Percentiles rank a stretch among this genome's conserved stretches.
These are phyloP conservation scores for Halcyon smyrnensis DNA, from an alignment of 2,797 vertebrate species.

Conservation along the genomic window DNA sequence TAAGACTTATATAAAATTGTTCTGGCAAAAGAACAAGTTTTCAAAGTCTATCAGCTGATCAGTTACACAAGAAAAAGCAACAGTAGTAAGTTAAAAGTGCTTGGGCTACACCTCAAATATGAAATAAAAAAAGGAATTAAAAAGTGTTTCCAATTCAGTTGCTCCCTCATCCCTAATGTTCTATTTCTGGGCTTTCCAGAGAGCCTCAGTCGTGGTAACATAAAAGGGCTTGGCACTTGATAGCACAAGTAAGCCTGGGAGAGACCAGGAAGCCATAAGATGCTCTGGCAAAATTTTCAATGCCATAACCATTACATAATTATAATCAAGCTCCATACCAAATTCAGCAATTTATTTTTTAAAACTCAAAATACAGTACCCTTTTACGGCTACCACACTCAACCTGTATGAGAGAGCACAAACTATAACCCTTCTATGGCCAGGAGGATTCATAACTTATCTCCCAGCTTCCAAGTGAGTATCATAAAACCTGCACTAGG, in stretches of 20 bases:
- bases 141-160: neutral
- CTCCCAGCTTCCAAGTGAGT: neutral
- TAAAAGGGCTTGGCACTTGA: fast-evolving
- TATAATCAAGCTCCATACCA: neutral
- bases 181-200: neutral
- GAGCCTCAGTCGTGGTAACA: neutral
- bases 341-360: neutral
- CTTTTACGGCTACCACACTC: neutral
- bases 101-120: neutral
- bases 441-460: neutral
- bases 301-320: neutral
- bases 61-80: neutral
- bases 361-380: neutral
- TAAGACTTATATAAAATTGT: neutral
- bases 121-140: neutral
- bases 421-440: neutral
- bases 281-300: neutral
- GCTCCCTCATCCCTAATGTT: neutral
- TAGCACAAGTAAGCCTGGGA: neutral
- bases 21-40: neutral
- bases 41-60: neutral
- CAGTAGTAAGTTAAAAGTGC: neutral
- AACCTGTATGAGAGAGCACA: neutral
- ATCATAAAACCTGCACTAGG: neutral
- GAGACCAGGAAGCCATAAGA: neutral